These are phyloP conservation scores for Leptodactylus fallax DNA, from an alignment of 2,797 vertebrate genomes.

Conservation along the genomic window DNA sequence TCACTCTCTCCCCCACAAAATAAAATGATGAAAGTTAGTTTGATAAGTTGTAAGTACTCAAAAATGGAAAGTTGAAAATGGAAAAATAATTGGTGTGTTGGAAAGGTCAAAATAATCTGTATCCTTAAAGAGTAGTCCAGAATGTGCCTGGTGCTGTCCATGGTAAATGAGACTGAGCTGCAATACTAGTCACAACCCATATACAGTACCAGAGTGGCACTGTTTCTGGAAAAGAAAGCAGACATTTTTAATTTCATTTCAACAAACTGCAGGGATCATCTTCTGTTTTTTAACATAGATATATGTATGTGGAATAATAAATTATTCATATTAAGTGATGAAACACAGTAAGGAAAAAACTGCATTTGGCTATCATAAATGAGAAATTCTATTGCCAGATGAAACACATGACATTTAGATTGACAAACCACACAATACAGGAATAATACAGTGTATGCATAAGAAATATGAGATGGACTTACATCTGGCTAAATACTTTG, in stretches of 20 bases:
- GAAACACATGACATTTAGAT: slow-evolving; percentile 2
- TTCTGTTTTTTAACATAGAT: not conserved
- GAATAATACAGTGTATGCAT: not conserved
- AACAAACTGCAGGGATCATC: not conserved
- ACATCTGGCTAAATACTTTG: slow-evolving; percentile 21
- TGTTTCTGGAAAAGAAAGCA: not conserved
- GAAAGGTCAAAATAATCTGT: too few species aligned
- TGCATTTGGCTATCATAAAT: not conserved
- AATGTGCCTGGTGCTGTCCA: too few species aligned
- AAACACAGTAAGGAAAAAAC: not conserved
- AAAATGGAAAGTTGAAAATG: too few species aligned
- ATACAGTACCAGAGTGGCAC: not conserved
- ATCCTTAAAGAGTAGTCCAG: too few species aligned
- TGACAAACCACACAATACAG: not conserved
- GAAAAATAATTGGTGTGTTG: too few species aligned
- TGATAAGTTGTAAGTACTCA: too few species aligned
- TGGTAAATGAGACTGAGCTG: not conserved
- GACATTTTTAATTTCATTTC: not conserved
- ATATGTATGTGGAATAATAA: not conserved
- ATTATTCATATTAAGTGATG: not conserved
- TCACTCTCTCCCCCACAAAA: too few species aligned
- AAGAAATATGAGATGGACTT: not conserved
- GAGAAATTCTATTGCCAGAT: not conserved
- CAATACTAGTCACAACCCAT: not conserved
- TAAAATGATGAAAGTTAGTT: too few species aligned